phyloP scores from a whole-genome alignment of 2,888 invertebrate genomes.

The Tinea semifulvella region DNA sequence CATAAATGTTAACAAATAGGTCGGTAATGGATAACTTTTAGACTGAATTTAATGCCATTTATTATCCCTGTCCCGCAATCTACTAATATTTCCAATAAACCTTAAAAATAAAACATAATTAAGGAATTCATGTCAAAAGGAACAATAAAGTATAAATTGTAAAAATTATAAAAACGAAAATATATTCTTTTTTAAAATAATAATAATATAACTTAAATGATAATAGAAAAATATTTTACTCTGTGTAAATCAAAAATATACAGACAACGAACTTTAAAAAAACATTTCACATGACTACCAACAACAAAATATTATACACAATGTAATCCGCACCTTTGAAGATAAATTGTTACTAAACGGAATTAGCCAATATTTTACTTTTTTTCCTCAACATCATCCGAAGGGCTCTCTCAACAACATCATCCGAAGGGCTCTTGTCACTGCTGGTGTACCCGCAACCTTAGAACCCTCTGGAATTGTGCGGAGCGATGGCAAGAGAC shows the following conservation, averaged over 20 bases:
- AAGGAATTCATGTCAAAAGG: background rate
- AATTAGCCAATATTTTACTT: background rate
- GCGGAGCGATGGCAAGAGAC: no score
- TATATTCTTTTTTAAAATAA: no score
- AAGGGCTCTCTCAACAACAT: no score
- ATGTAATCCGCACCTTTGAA: background rate
- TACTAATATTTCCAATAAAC: no score
- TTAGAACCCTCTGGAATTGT: no score
- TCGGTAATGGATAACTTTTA: no score
- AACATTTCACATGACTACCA: background rate
- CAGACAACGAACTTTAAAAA: conserved; percentile 31
- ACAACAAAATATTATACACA: background rate
- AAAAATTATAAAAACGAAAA: conserved; percentile 17
- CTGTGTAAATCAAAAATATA: conserved; percentile 56
- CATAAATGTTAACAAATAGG: no score
- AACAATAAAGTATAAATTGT: conserved; percentile 21
- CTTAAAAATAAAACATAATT: background rate
- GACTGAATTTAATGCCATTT: no score
- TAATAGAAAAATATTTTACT: conserved; percentile 20
- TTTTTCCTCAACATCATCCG: no score
- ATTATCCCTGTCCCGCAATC: no score
- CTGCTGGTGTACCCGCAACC: no score
- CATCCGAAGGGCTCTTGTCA: no score
- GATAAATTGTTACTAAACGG: background rate
- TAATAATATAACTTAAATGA: conserved; percentile 21